These are phyloP conservation scores for Apogon hyalosoma DNA, from an alignment of 2,797 vertebrate species.

Conservation along the genomic window DNA sequence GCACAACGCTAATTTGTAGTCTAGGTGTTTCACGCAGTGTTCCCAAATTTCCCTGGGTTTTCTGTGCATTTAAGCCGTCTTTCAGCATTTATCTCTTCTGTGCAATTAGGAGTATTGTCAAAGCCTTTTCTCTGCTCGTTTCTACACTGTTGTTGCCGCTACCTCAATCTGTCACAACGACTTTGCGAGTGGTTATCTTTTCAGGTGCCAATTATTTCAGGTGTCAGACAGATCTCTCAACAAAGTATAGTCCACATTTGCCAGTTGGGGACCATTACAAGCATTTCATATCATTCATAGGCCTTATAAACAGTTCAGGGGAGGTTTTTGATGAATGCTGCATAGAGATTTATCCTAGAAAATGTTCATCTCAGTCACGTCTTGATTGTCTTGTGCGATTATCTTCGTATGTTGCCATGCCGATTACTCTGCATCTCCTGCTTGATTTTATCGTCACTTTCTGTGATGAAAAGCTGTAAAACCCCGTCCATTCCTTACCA, in stretches of 20 bases:
- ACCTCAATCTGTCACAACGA: slow-evolving; percentile 60
- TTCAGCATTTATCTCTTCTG: no score
- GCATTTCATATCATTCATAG: background rate
- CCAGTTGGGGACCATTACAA: background rate
- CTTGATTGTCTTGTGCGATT: slow-evolving; percentile 56
- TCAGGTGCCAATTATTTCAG: slow-evolving; percentile 1
- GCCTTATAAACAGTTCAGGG: background rate
- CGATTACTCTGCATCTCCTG: background rate
- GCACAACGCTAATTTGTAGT: no score
- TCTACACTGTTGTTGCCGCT: slow-evolving; percentile 55
- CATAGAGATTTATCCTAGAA: slow-evolving; percentile 6
- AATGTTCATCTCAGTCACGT: slow-evolving; percentile 9
- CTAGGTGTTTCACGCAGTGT: no score
- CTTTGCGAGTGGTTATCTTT: slow-evolving; percentile 17
- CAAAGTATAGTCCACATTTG: background rate
- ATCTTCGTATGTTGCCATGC: background rate
- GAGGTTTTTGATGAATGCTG: slow-evolving; percentile 6
- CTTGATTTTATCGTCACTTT: slow-evolving; percentile 56
- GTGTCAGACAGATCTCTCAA: slow-evolving; percentile 13
- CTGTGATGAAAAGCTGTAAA: slow-evolving; percentile 55
- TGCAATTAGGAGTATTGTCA: background rate
- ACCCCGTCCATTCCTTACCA: background rate
- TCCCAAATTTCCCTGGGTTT: no score
- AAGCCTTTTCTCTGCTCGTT: slow-evolving; percentile 19
- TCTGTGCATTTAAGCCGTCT: no score